A percentile compares a stretch with the other conserved stretches of the same genome.
These are phyloP conservation scores for Drosophila emarginata DNA, from an alignment of 2,888 invertebrate species.

Conservation along the genomic window DNA sequence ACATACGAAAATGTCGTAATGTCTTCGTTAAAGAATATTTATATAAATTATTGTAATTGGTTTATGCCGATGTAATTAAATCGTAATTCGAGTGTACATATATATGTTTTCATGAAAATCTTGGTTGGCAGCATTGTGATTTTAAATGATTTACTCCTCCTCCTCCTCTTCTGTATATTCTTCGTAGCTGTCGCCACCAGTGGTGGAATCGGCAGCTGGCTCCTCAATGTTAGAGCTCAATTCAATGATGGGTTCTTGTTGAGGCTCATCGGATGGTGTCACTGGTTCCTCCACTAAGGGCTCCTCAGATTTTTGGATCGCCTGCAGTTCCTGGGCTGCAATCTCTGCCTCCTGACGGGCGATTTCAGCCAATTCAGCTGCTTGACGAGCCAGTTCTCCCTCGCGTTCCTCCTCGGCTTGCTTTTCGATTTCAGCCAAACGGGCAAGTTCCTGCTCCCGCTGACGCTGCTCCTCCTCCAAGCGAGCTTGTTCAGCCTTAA, in stretches of 20 bases:
- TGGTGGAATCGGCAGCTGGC: constrained; percentile 37
- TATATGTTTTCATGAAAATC: constrained; percentile 22
- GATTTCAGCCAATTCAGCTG: constrained; percentile 87
- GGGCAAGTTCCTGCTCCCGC: constrained; percentile 84
- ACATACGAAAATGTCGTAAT: constrained; percentile 10
- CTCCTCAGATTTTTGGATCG: constrained; percentile 78
- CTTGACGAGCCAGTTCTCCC: constrained; percentile 88
- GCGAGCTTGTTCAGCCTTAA: constrained; percentile 83
- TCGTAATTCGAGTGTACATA: constrained; percentile 16
- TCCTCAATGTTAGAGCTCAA: constrained; percentile 62
- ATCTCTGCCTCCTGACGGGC: constrained; percentile 86
- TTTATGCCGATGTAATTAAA: constrained; percentile 15
- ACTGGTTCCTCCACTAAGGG: constrained; percentile 83
- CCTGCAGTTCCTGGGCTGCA: constrained; percentile 85
- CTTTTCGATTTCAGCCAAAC: constrained; percentile 84
- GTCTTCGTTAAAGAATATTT: constrained; percentile 11
- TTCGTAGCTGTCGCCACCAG: constrained; percentile 54
- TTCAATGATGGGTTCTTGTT: constrained; percentile 66
- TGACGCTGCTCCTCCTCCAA: constrained; percentile 83
- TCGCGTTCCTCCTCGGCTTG: constrained; percentile 84
- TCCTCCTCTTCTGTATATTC: constrained; percentile 67
- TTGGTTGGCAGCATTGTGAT: constrained; percentile 32
- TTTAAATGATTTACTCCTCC: constrained; percentile 30
- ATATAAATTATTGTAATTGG: constrained; percentile 1
- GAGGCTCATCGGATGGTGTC: constrained; percentile 63